phyloP scores from a whole-genome alignment of 2,888 invertebrate species.

The Cerastis rubricosa region DNA sequence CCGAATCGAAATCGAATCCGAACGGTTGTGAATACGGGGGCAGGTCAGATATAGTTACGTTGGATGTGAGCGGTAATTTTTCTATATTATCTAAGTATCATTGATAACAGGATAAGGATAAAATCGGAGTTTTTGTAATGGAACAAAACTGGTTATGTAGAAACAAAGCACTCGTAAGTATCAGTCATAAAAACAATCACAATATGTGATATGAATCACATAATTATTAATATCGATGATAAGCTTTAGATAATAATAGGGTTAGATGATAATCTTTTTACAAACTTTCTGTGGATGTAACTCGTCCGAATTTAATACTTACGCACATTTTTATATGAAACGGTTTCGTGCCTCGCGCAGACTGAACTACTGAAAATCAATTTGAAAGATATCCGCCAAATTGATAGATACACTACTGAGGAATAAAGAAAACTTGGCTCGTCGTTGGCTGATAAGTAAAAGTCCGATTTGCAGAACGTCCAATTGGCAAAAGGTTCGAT shows the following conservation, averaged over 20 bases:
- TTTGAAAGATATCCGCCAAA: neutral
- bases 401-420: neutral
- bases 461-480: neutral
- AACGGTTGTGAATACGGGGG: too few relatives aligned
- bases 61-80: neutral
- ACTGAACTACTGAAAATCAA: neutral
- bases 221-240: neutral
- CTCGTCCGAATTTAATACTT: neutral
- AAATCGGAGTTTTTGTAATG: neutral
- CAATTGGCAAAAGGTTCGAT: neutral
- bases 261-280: neutral
- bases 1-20: too few relatives aligned
- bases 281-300: neutral
- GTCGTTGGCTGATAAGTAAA: neutral
- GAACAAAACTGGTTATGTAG: neutral
- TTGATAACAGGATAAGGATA: neutral
- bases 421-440: neutral
- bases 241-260: neutral
- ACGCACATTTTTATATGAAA: neutral
- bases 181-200: neutral
- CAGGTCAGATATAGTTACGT: neutral
- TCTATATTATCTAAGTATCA: neutral
- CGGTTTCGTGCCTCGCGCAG: neutral
- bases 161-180: neutral
- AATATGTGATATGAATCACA: neutral